Evolutionary conservation across 2,113 vertebrate species (phyloP).

Genomic region (Embiotoca jacksoni): DNA sequence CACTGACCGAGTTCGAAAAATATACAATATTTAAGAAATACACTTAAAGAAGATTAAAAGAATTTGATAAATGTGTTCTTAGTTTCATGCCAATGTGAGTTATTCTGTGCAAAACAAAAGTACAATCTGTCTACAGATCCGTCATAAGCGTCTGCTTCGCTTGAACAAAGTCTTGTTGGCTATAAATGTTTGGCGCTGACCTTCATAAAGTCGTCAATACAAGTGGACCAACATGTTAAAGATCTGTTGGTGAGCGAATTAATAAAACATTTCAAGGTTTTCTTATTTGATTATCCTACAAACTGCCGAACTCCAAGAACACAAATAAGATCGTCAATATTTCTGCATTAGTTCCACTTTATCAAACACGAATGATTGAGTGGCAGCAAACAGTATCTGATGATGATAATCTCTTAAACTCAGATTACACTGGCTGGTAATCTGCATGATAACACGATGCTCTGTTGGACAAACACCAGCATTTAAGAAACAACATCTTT

Average conservation of each 20-base stretch:
- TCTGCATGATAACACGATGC: background rate
- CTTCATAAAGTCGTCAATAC: background rate
- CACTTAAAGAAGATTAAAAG: background rate
- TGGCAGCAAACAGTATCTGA: background rate
- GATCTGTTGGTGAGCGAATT: constrained; percentile 45
- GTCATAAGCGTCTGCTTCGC: constrained; percentile 15
- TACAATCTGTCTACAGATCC: constrained; percentile 18
- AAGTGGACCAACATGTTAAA: constrained; percentile 8
- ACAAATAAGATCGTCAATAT: background rate
- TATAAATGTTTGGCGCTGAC: constrained; percentile 43
- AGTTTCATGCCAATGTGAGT: constrained; percentile 32
- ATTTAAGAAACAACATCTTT: background rate
- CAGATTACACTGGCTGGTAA: background rate
- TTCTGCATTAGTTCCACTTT: background rate
- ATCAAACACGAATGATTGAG: background rate
- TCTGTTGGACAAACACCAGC: constrained; percentile 7
- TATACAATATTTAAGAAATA: background rate
- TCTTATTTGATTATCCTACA: constrained; percentile 26
- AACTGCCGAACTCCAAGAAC: background rate
- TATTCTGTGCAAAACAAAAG: constrained; percentile 19
- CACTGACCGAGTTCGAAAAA: constrained; percentile 10
- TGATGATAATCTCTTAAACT: background rate
- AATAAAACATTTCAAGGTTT: background rate
- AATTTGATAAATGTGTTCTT: background rate
- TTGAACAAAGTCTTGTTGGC: constrained; percentile 25